Conservation (phyloP, 2,797 vertebrate genomes). For the Thaleichthys pacificus region DNA sequence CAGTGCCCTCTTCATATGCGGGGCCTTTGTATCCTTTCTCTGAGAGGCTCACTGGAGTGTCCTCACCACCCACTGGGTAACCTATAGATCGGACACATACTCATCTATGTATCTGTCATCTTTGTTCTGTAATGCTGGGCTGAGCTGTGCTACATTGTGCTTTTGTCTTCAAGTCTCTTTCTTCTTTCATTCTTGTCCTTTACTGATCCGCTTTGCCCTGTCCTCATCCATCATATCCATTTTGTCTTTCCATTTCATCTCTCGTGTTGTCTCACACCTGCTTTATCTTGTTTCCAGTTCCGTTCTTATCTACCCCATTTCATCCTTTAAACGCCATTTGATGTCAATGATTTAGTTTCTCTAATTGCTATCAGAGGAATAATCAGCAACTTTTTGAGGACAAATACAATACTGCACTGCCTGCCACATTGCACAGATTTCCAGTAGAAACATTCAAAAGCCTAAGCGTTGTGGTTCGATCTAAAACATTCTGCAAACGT, state of each 20-base stretch:
- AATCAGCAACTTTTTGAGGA: conserved; percentile 18
- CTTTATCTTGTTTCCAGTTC: conserved; percentile 6
- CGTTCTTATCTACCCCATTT: conserved; percentile 3
- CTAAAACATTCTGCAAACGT: conserved; percentile 35
- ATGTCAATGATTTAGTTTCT: background rate
- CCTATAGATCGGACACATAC: conserved; percentile 8
- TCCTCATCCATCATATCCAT: too few species aligned
- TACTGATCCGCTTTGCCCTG: background rate
- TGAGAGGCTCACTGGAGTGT: conserved; percentile 26
- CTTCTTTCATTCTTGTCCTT: background rate
- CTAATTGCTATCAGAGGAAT: conserved; percentile 29
- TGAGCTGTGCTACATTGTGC: background rate
- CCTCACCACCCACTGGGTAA: conserved; percentile 32
- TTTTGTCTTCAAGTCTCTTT: background rate
- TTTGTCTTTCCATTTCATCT: too few species aligned
- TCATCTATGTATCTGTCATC: background rate
- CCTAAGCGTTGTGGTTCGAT: conserved; percentile 37
- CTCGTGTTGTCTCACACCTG: background rate
- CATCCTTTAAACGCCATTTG: background rate
- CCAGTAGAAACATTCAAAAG: conserved; percentile 11
- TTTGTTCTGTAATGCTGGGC: background rate
- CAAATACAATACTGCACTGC: conserved; percentile 10
- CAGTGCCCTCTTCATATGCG: conserved; percentile 80
- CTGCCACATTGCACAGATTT: conserved; percentile 40
- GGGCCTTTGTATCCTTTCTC: conserved; percentile 86